These are phyloP conservation scores for Oryzias woworae DNA, from an alignment of 2,113 vertebrate species.

Conservation along the genomic window DNA sequence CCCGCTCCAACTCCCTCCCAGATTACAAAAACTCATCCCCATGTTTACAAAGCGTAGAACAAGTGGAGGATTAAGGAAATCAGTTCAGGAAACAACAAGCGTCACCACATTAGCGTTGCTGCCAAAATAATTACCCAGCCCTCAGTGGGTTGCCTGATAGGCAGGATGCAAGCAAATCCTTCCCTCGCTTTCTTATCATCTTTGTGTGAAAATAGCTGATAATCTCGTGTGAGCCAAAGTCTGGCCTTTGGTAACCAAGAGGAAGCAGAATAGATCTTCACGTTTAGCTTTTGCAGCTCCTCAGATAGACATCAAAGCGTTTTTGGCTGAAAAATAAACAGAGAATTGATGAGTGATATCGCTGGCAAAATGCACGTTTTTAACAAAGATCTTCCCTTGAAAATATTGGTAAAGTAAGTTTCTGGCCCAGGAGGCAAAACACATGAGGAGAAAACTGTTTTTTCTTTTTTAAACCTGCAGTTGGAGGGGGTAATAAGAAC, in stretches of 20 bases:
- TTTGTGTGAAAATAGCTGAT: slow-evolving; percentile 62
- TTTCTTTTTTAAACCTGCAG: slow-evolving; percentile 27
- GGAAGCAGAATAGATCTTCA: slow-evolving; percentile 42
- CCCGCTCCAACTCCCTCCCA: slow-evolving; percentile 30
- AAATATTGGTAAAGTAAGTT: slow-evolving; percentile 29
- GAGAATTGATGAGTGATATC: too few relatives aligned
- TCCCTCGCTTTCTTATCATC: slow-evolving; percentile 40
- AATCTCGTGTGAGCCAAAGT: slow-evolving; percentile 52
- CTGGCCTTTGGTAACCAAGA: slow-evolving; percentile 52
- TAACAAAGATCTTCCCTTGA: background rate
- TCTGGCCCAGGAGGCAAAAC: slow-evolving; percentile 33
- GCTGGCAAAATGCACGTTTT: too few relatives aligned
- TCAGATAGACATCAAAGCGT: slow-evolving; percentile 63
- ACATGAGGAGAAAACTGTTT: too few relatives aligned
- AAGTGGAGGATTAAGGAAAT: slow-evolving; percentile 75
- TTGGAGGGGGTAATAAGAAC: background rate
- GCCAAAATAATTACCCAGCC: slow-evolving; percentile 68
- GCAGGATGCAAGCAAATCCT: slow-evolving; percentile 59
- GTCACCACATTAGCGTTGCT: slow-evolving; percentile 67
- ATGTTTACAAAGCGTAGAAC: slow-evolving; percentile 69
- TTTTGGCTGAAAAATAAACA: slow-evolving; percentile 32
- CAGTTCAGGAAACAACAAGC: slow-evolving; percentile 76
- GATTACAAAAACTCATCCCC: slow-evolving; percentile 63
- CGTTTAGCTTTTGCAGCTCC: slow-evolving; percentile 22
- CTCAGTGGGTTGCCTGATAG: slow-evolving; percentile 53